A percentile compares a stretch with the other conserved stretches of the same genome.
Evolutionary conservation across 2,797 vertebrate genomes (phyloP).

Genomic region (Coilia nasus): DNA sequence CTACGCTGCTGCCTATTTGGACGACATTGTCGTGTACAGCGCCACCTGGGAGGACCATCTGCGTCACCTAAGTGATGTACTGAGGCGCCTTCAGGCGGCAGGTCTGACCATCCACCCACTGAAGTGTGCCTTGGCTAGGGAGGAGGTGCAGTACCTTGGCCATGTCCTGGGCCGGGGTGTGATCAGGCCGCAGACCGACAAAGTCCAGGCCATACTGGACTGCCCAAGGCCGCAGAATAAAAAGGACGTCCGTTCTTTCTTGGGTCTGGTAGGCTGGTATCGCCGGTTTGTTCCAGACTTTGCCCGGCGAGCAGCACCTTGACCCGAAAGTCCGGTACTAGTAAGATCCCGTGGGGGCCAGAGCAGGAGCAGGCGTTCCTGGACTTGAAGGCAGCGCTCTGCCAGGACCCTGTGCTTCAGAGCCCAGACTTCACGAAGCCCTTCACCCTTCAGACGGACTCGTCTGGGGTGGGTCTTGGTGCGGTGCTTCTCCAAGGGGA

Average conservation of each 20-base stretch:
- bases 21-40: too few species aligned
- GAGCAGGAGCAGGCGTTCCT: neutral
- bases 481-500: neutral
- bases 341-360: neutral
- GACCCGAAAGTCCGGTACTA: neutral
- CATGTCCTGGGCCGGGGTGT: neutral
- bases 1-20: too few species aligned
- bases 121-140: constrained; percentile 16
- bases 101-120: constrained; percentile 20
- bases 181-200: neutral
- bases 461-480: neutral
- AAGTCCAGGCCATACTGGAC: neutral
- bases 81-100: neutral
- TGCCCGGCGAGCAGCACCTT: neutral
- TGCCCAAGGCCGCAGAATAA: neutral
- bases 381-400: neutral
- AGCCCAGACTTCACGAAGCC: constrained; percentile 9
- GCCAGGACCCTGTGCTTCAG: neutral
- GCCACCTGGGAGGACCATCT: constrained; percentile 32
- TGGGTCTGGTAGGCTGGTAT: constrained; percentile 22
- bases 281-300: neutral
- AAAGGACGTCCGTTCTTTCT: neutral
- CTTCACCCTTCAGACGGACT: constrained; percentile 11
- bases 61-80: neutral
- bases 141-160: constrained; percentile 30